Percentiles rank a stretch among this genome's conserved stretches.
These are phyloP conservation scores for Sminthurinus aureus DNA, from an alignment of 2,888 invertebrate genomes.

Conservation along the genomic window DNA sequence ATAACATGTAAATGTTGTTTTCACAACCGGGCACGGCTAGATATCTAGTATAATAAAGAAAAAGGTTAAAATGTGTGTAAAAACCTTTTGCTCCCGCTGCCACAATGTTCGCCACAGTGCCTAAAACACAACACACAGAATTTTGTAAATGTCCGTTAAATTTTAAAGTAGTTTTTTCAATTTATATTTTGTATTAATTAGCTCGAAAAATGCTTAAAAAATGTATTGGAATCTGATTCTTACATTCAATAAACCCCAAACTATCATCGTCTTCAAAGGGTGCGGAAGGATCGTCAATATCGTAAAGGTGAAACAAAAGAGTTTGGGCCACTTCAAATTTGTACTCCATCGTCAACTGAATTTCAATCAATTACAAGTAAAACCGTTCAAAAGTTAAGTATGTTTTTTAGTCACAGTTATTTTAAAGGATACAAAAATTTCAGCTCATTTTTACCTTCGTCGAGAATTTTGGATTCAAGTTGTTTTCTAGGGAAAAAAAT, in stretches of 20 bases:
- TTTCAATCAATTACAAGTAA: background rate
- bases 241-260: background rate
- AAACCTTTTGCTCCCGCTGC: conserved; percentile 53
- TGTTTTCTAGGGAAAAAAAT: conserved; percentile 61
- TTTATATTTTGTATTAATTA: background rate
- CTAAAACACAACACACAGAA: conserved; percentile 66
- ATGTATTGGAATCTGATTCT: background rate
- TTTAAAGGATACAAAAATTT: background rate
- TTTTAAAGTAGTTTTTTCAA: background rate
- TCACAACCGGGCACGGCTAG: background rate
- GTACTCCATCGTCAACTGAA: conserved; percentile 62
- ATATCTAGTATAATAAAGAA: background rate
- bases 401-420: background rate
- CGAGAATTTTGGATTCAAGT: conserved; percentile 67
- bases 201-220: background rate
- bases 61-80: conserved; percentile 39
- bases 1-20: background rate
- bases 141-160: conserved; percentile 60
- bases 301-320: conserved; percentile 66
- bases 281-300: conserved; percentile 61
- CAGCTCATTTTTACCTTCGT: conserved; percentile 62
- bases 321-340: conserved; percentile 69
- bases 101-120: conserved; percentile 62
- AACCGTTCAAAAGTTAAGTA: background rate
- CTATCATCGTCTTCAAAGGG: conserved; percentile 47